Conservation (phyloP, 2,797 vertebrate genomes). For the Dermochelys coriacea region DNA sequence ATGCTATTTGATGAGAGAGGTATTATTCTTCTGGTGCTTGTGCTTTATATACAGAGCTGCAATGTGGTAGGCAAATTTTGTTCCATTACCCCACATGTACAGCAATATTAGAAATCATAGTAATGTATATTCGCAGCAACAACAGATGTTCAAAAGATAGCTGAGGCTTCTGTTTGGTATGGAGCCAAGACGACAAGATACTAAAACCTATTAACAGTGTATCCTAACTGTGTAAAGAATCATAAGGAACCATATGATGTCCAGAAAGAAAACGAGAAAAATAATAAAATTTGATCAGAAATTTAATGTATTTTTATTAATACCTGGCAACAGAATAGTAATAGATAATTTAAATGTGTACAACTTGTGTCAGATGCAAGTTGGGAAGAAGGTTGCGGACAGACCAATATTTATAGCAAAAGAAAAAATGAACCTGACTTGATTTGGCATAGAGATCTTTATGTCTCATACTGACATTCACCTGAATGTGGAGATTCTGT, state of each 20-base stretch:
- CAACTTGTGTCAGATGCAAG: constrained; percentile 23
- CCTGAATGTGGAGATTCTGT: rapidly evolving
- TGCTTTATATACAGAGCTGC: background rate
- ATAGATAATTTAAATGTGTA: constrained; percentile 51
- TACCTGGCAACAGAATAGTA: constrained; percentile 58
- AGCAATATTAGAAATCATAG: background rate
- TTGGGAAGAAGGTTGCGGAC: constrained; percentile 17
- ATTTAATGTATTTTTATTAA: constrained; percentile 69
- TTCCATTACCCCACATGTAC: background rate
- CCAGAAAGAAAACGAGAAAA: constrained; percentile 64
- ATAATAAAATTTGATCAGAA: constrained; percentile 57
- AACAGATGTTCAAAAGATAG: constrained; percentile 54
- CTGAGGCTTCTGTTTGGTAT: constrained; percentile 66
- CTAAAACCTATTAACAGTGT: constrained; percentile 49
- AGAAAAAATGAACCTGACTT: background rate
- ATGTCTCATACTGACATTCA: background rate
- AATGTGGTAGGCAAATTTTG: background rate
- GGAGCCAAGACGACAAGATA: constrained; percentile 54
- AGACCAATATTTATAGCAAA: constrained; percentile 39
- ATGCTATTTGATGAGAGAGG: background rate
- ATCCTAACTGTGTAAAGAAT: constrained; percentile 56
- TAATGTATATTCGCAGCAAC: background rate
- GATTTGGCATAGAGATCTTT: background rate
- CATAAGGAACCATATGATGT: constrained; percentile 55
- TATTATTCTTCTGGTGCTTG: background rate